phyloP scores from a whole-genome alignment of 2,113 vertebrate genomes.

The Nothoprocta perdicaria region DNA sequence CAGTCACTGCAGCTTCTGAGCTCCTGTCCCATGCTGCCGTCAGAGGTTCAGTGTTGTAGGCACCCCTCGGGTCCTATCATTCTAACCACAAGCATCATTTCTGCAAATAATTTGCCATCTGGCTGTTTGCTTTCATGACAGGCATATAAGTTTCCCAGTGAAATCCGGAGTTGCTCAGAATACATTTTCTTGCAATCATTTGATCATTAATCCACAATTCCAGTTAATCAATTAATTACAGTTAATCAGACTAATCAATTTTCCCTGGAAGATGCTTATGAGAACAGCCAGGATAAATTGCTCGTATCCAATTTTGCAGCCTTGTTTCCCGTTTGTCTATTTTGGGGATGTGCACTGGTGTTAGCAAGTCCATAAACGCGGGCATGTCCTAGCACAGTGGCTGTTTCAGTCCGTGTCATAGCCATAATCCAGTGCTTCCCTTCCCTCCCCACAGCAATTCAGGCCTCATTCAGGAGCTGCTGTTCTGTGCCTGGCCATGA shows the following conservation, averaged over 20 bases:
- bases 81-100: rapidly evolving
- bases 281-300: constrained; percentile 41
- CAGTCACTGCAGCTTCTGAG: rapidly evolving
- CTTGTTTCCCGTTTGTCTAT: not conserved
- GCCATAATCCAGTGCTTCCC: not conserved
- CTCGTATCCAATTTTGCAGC: not conserved
- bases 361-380: not conserved
- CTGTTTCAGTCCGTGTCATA: not conserved
- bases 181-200: constrained; percentile 54
- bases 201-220: constrained; percentile 49
- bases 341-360: not conserved
- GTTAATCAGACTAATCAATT: constrained; percentile 58
- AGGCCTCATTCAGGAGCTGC: not conserved
- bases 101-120: rapidly evolving
- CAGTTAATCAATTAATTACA: constrained; percentile 70
- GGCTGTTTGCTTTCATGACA: not conserved
- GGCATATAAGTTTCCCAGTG: not conserved
- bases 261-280: constrained; percentile 36
- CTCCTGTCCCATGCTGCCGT: not conserved
- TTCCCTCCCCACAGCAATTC: rapidly evolving
- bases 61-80: not conserved
- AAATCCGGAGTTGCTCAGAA: constrained; percentile 14
- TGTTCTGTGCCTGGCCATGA: rapidly evolving
- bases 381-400: not conserved
- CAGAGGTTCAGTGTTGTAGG: rapidly evolving